Evolutionary conservation across 2,797 vertebrate genomes (phyloP).

Genomic region (Lepilemur ruficaudatus): DNA sequence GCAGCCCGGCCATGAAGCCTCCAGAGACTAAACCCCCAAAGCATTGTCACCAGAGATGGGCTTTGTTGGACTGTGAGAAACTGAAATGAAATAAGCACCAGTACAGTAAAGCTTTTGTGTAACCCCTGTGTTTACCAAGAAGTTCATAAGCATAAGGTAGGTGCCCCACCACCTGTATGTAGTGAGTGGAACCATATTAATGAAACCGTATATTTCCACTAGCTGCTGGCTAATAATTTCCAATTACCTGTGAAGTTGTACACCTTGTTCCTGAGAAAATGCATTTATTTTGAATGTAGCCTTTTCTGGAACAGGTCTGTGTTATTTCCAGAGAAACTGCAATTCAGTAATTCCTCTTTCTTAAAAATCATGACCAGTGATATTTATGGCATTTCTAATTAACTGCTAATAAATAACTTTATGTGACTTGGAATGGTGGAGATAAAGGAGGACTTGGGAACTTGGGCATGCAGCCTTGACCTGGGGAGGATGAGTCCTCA

Average conservation of each 20-base stretch:
- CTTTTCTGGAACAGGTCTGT: not conserved
- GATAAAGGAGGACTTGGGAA: not conserved
- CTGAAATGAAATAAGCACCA: not conserved
- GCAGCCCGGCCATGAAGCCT: not conserved
- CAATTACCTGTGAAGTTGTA: not conserved
- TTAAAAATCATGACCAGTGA: not conserved
- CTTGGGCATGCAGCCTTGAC: not conserved
- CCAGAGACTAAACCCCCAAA: not conserved
- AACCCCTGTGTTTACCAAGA: not conserved
- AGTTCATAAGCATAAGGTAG: not conserved
- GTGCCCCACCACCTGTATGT: not conserved
- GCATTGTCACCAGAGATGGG: not conserved
- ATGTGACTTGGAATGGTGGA: not conserved
- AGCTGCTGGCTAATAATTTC: not conserved
- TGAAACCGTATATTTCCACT: not conserved
- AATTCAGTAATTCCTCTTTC: not conserved
- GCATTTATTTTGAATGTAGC: not conserved
- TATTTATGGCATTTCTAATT: not conserved
- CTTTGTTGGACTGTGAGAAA: not conserved
- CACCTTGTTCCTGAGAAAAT: slow-evolving; percentile 7
- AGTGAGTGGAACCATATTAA: not conserved
- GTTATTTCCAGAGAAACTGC: slow-evolving; percentile 24
- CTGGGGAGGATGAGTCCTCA: not conserved
- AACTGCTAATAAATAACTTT: not conserved
- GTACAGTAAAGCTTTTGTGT: not conserved